Base-by-base conservation (phyloP, 2,888 invertebrate genomes). In the Abrostola tripartita region DNA sequence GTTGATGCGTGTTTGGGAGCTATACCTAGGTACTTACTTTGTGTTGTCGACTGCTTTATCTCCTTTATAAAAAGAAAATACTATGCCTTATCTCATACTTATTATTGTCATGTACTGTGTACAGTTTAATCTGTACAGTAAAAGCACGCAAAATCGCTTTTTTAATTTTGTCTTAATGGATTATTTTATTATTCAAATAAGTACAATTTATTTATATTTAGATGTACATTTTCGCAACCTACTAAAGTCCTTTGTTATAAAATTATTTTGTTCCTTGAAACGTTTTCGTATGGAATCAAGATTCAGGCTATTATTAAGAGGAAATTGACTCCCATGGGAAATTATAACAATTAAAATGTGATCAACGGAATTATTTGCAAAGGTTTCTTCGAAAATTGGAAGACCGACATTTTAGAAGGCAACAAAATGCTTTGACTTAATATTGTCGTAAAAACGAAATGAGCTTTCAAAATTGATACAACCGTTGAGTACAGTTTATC, bases 261-360 rank as follows among this genome's bases (percentile, higher is more conserved):
- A 47, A 47, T 24, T 47, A 56, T 37, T 56, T 10, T 61, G 47
- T 54, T 67, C 14, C 24, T 40, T 14, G 37, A 49, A 58, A 42
- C 51, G 51, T 52, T 57, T 59, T 54, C 37, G 8, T 68, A n/a
- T 53, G n/a, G 52, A 35, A 54, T 41, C 41, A 47, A 8, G 41
- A 49, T 53, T 41, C 12, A 56, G 68, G 62, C 8, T 11, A 56
- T 54, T 57, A 56, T 61, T 52, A 56, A 44, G 24, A 72, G 51
- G 56, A 60, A 42, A 64, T 57, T 53, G 24, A 36, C 49, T 53
- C 74, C 42, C 49, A 42, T 54, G 70, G 60, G 71, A 74, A 64
- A 74, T 68, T 47, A 50, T 59, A 10, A 37, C 38, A 64, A 69
- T 64, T 60, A 64, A 40, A 47, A 64, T 11, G 24, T 62, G 44